Percentiles rank a stretch among this genome's conserved stretches.
These are phyloP conservation scores for Oreochromis tanganicae DNA, from an alignment of 2,113 vertebrate genomes.

Conservation along the genomic window DNA sequence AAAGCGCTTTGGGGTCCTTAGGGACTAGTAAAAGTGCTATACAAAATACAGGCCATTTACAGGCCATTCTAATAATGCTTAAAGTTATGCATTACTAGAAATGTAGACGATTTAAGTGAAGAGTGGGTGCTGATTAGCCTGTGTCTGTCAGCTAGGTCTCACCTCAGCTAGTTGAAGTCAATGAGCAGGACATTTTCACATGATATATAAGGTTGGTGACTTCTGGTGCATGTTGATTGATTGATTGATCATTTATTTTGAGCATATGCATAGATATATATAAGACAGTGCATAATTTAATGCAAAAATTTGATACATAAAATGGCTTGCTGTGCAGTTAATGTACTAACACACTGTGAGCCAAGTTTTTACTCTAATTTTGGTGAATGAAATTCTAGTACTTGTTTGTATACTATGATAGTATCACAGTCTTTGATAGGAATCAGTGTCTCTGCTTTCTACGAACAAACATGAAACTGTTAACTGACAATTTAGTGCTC, in stretches of 20 bases:
- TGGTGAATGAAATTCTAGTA: neutral
- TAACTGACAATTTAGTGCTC: neutral
- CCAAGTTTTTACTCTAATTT: neutral
- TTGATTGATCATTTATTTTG: neutral
- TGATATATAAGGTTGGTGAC: neutral
- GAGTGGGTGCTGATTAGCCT: neutral
- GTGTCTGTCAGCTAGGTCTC: neutral
- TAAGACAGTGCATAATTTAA: neutral
- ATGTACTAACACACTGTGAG: neutral
- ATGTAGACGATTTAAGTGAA: neutral
- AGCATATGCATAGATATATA: neutral
- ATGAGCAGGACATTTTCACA: neutral
- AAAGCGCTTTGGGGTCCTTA: too few species aligned
- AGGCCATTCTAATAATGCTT: neutral
- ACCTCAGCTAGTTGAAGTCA: neutral
- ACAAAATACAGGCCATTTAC: too few species aligned
- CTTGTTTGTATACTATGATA: neutral
- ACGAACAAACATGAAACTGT: neutral
- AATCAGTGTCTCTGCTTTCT: neutral
- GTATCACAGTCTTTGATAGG: neutral
- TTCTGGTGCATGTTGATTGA: neutral
- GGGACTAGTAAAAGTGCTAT: too few species aligned
- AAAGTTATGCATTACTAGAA: neutral
- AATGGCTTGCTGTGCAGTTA: neutral
- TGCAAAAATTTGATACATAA: neutral